Evolutionary conservation across 30 jellyfish, hydroid and myxozoan species (phyloP), one percentile per base, ranked within the genome.

Genomic region (Cassiopea andromeda): DNA sequence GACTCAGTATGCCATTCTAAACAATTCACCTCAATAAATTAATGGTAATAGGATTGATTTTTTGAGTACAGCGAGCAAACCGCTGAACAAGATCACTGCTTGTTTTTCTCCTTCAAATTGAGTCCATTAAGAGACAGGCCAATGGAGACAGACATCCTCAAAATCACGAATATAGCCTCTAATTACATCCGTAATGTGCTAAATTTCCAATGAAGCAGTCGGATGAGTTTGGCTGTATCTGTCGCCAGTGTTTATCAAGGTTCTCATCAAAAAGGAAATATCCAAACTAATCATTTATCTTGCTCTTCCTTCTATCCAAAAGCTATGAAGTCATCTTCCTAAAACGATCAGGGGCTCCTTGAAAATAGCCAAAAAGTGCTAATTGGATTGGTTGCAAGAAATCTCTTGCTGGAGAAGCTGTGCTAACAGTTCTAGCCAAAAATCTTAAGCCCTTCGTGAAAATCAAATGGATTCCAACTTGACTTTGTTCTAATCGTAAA

Each of bases 101-200:
- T 27, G 54, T 10, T 19, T 17, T 70, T 70, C 57, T 43, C n/a
- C 79, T 70, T 19, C 18, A 19, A 2, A 18, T 6, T 18, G 79
- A 70, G 79, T 70, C 27, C 57, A 70, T 70, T 70, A 70, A 12
- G 38, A 38, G 79, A 70, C 79, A 6, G 79, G 4, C 16, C 79
- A 70, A 54, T 44, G 86, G 75, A 77, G 86, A 77, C 86, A 77
- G 86, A 48, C 57, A 47, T 77, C 86, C 17, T 77, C 86, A 10
- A 48, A 44, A 44, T 45, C 84, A 43, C 48, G 84, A 43, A 77
- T 48, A 49, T 77, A 7, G 57, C n/a, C 70, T 49, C 48, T 77
- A 77, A 77, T 77, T 77, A 77, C 86, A 77, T 77, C 86, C 86
- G 86, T 15, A 48, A 45, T 47, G 86, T 48, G 86, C 49, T 77